phyloP scores from a whole-genome alignment of 2,888 invertebrate genomes.

The Drosophila bunnanda region DNA sequence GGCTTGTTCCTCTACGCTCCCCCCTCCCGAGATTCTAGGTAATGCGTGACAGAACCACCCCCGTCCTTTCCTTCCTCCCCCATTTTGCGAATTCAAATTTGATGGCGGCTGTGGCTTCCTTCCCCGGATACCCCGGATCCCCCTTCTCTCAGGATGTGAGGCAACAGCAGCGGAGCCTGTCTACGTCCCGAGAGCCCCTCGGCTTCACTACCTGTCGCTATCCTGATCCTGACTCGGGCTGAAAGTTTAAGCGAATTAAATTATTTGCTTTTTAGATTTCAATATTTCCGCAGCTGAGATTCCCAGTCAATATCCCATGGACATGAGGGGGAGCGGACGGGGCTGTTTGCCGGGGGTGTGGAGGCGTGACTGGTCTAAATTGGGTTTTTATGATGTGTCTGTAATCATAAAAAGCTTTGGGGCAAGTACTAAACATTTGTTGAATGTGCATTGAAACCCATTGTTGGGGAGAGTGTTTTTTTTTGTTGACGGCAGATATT shows the following conservation, averaged over 20 bases:
- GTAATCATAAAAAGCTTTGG: constrained; percentile 76
- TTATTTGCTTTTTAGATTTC: constrained; percentile 82
- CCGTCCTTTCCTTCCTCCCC: constrained; percentile 7
- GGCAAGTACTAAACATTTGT: constrained; percentile 52
- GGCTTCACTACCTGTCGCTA: constrained; percentile 12
- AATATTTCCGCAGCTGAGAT: constrained; percentile 80
- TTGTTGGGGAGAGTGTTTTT: constrained; percentile 1
- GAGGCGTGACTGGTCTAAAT: constrained; percentile 59
- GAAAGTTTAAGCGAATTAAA: constrained; percentile 80
- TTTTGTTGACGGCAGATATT: constrained; percentile 2
- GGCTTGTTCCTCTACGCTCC: constrained; percentile 1
- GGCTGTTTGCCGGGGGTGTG: constrained; percentile 24
- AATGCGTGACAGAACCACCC: constrained; percentile 72
- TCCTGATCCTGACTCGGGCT: constrained; percentile 31
- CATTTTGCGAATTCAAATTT: constrained; percentile 71
- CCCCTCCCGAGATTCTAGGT: constrained; percentile 45
- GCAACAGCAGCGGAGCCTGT: constrained; percentile 67
- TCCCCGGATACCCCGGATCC: constrained; percentile 21
- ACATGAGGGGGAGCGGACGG: not conserved
- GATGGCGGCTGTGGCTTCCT: constrained; percentile 70
- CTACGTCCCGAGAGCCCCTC: constrained; percentile 49
- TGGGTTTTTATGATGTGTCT: constrained; percentile 76
- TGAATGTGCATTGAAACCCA: constrained; percentile 31
- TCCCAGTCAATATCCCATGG: constrained; percentile 68
- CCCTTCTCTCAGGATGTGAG: constrained; percentile 61